phyloP scores from a whole-genome alignment of 1,140 invertebrate species.

The Drosophila teissieri region DNA sequence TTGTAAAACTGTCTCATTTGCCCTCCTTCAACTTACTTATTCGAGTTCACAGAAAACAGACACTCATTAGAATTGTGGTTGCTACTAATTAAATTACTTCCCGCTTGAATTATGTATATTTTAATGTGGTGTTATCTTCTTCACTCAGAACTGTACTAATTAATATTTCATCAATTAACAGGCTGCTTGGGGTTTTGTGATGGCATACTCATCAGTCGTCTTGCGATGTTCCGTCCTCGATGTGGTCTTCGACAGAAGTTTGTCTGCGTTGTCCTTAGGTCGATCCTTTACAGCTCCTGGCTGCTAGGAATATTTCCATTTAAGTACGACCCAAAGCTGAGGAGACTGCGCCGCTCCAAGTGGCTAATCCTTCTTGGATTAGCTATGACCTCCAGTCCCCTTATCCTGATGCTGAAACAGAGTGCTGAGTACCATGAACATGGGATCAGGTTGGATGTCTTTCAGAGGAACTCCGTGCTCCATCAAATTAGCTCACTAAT shows the following conservation, averaged over 20 bases:
- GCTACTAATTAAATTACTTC: too few relatives aligned
- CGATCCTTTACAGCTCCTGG: constrained; percentile 42
- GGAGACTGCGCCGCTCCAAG: constrained; percentile 23
- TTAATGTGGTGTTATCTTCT: too few relatives aligned
- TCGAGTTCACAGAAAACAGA: too few relatives aligned
- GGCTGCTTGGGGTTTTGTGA: neutral
- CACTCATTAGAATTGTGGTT: too few relatives aligned
- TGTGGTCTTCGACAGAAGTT: neutral
- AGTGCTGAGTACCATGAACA: neutral
- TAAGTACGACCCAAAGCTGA: constrained; percentile 16
- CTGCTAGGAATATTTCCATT: constrained; percentile 54
- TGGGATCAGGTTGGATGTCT: constrained; percentile 1
- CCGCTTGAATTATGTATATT: too few relatives aligned
- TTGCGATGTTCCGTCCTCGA: neutral
- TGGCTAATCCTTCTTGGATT: constrained; percentile 50
- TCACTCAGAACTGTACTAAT: too few relatives aligned
- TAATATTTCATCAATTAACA: neutral
- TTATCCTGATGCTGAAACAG: constrained; percentile 4
- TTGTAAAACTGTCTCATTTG: constrained; percentile 1
- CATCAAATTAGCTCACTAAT: constrained; percentile 6
- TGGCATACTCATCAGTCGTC: neutral
- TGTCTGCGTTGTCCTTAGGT: neutral
- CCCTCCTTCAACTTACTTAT: too few relatives aligned
- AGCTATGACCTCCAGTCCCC: constrained; percentile 10
- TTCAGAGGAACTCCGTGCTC: constrained; percentile 19